phyloP scores from a whole-genome alignment of 2,888 invertebrate species.

The Leptopilina syphax region DNA sequence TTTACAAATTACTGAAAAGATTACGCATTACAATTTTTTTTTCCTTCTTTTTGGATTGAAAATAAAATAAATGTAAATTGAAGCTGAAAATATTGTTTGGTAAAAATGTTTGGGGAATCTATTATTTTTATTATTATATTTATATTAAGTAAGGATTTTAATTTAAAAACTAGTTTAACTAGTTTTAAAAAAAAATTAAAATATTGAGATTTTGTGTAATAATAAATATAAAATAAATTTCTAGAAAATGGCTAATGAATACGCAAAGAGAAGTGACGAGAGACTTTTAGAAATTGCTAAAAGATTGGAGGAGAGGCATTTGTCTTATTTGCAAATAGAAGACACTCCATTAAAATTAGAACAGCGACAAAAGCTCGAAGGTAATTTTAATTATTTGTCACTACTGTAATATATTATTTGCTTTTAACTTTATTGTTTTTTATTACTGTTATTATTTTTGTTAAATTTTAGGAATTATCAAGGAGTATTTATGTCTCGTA shows the following conservation, averaged over 20 bases:
- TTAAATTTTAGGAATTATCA: constrained; percentile 77
- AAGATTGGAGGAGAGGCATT: constrained; percentile 86
- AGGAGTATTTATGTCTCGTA: constrained; percentile 87
- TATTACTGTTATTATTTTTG: not conserved
- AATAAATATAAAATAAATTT: not conserved
- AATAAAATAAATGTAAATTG: no score
- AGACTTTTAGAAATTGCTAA: constrained; percentile 84
- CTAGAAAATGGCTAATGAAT: constrained; percentile 68
- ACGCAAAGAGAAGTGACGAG: constrained; percentile 73
- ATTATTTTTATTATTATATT: no score
- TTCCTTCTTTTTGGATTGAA: no score
- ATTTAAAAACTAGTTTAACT: no score
- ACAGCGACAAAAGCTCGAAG: constrained; percentile 87
- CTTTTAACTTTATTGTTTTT: constrained; percentile 33
- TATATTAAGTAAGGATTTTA: no score
- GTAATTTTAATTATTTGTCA: constrained; percentile 73
- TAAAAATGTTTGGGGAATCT: no score
- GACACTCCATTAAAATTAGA: constrained; percentile 88
- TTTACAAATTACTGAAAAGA: no score
- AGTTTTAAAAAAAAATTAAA: no score
- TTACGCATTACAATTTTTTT: no score
- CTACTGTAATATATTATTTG: no score
- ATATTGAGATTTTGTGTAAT: not conserved
- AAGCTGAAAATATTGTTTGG: no score
- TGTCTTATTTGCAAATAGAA: constrained; percentile 88